Percentiles rank a stretch among this genome's conserved stretches.
These are phyloP conservation scores for Pipistrellus nathusii DNA, from an alignment of 2,797 vertebrate genomes.

Conservation along the genomic window DNA sequence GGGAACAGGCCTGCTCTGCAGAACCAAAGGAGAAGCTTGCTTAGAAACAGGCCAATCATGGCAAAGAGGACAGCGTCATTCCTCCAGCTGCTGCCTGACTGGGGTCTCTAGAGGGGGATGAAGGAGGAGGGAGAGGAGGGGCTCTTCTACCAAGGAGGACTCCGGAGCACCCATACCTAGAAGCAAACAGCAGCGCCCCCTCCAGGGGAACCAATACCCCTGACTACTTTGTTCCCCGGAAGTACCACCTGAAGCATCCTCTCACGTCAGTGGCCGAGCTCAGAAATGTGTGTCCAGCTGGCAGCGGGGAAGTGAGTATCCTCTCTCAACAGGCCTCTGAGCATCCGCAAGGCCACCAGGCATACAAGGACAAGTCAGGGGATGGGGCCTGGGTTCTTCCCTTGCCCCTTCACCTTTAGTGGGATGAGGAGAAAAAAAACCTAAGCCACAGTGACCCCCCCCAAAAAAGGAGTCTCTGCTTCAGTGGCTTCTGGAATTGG, in stretches of 20 bases:
- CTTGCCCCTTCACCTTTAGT: conserved; percentile 68
- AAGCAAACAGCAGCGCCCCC: conserved; percentile 68
- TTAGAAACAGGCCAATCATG: conserved; percentile 56
- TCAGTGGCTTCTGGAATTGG: conserved; percentile 90
- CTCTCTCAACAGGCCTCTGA: conserved; percentile 60
- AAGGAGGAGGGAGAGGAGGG: not conserved
- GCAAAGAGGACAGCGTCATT: not conserved
- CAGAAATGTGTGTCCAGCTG: conserved; percentile 7
- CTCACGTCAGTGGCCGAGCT: conserved; percentile 53
- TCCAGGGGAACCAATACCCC: conserved; percentile 64
- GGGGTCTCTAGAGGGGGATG: conserved; percentile 18
- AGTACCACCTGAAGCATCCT: conserved; percentile 47
- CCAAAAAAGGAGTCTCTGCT: not conserved
- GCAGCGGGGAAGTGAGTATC: conserved; percentile 27
- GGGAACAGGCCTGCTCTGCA: conserved; percentile 48
- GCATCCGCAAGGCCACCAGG: conserved; percentile 41
- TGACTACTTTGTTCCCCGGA: conserved; percentile 51
- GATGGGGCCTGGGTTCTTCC: conserved; percentile 54
- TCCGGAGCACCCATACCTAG: conserved; percentile 66
- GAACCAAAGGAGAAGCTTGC: conserved; percentile 55
- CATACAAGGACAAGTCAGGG: conserved; percentile 54
- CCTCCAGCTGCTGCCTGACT: conserved; percentile 56
- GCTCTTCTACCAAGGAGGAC: conserved; percentile 60
- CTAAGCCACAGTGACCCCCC: conserved; percentile 63
- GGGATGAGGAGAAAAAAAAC: conserved; percentile 45